Conservation (phyloP, 2,113 vertebrate species). For the Phyllopteryx taeniolatus region DNA sequence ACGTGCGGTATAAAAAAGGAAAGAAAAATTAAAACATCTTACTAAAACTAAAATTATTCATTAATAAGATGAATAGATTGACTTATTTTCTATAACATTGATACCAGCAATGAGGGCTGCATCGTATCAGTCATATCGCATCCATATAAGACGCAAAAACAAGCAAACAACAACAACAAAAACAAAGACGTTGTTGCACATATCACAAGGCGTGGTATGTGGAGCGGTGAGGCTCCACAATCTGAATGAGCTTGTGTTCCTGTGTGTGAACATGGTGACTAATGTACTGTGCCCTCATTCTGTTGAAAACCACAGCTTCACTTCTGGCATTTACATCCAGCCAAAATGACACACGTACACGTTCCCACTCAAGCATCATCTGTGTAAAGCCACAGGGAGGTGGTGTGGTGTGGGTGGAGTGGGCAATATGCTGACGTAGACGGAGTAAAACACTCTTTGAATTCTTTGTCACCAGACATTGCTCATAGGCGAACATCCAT, state of each 20-base stretch:
- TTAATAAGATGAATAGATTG: neutral
- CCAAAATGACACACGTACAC: constrained; percentile 7
- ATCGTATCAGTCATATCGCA: neutral
- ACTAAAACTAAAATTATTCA: neutral
- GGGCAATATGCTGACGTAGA: constrained; percentile 32
- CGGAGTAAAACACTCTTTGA: constrained; percentile 10
- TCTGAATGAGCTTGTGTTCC: neutral
- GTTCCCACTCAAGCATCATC: constrained; percentile 1
- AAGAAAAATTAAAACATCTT: neutral
- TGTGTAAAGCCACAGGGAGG: neutral
- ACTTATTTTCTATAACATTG: neutral
- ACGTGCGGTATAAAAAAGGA: neutral
- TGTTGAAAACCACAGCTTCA: constrained; percentile 17
- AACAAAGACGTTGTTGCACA: neutral
- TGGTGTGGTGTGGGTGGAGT: neutral
- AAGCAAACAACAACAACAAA: neutral
- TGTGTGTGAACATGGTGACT: constrained; percentile 22
- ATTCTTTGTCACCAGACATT: constrained; percentile 41
- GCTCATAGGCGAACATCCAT: constrained; percentile 34
- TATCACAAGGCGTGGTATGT: constrained; percentile 9
- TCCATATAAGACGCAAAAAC: neutral
- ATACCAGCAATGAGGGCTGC: neutral
- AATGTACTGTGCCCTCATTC: constrained; percentile 20
- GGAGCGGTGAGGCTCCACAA: neutral
- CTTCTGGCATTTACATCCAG: constrained; percentile 2